phyloP scores from a whole-genome alignment of 2,888 invertebrate genomes.

The Empis stercorea region DNA sequence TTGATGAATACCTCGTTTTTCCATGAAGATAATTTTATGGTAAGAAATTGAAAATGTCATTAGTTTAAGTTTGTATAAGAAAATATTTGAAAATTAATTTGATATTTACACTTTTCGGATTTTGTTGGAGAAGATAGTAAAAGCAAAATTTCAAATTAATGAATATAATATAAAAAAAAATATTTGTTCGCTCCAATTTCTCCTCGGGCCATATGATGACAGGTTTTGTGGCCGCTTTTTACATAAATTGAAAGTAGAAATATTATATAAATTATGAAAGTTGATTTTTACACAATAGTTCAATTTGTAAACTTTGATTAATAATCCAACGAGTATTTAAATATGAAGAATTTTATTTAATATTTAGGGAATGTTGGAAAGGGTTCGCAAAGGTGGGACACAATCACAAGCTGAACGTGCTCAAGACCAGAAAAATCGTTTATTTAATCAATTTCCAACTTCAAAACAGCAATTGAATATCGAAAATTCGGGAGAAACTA shows the following conservation, averaged over 20 bases:
- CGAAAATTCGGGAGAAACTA: neutral
- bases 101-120: too few relatives aligned
- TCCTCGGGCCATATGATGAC: too few relatives aligned
- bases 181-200: too few relatives aligned
- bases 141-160: too few relatives aligned
- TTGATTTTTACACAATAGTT: neutral
- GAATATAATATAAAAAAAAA: too few relatives aligned
- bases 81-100: too few relatives aligned
- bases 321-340: too few relatives aligned
- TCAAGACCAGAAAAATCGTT: slow-evolving; percentile 53
- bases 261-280: too few relatives aligned
- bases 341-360: slow-evolving; percentile 32
- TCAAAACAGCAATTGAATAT: slow-evolving; percentile 1
- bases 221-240: too few relatives aligned
- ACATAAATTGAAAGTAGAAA: too few relatives aligned
- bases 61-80: slow-evolving; percentile 7
- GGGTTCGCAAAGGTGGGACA: slow-evolving; percentile 59
- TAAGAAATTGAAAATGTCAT: slow-evolving; percentile 23
- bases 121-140: too few relatives aligned
- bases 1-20: slow-evolving; percentile 77
- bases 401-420: slow-evolving; percentile 50
- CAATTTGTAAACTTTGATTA: too few relatives aligned
- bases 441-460: slow-evolving; percentile 20
- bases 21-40: slow-evolving; percentile 67
- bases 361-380: slow-evolving; percentile 61